Percentiles rank a stretch among this genome's conserved stretches.
Conservation (phyloP, 2,888 invertebrate species). For the Lasioglossum oenotherae region DNA sequence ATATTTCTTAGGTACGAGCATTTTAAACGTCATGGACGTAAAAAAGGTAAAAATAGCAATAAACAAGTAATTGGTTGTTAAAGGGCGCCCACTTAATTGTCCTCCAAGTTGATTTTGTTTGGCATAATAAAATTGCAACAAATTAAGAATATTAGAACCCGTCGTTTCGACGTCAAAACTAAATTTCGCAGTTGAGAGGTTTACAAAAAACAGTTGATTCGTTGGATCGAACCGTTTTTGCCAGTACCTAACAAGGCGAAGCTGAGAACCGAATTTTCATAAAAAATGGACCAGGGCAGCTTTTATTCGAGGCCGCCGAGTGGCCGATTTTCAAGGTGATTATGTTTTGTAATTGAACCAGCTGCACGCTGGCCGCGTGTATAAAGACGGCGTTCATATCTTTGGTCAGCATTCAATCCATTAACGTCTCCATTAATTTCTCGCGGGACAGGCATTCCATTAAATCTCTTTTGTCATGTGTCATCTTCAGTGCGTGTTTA, state of each 20-base stretch:
- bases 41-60: too few relatives aligned
- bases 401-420: background rate
- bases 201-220: background rate
- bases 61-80: too few relatives aligned
- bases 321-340: background rate
- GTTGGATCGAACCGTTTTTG: background rate
- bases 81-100: too few relatives aligned
- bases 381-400: background rate
- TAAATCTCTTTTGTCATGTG: background rate
- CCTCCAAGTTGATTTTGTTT: too few relatives aligned
- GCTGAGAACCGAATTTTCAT: too few relatives aligned
- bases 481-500: background rate
- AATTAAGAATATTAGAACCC: too few relatives aligned
- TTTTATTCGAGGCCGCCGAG: too few relatives aligned
- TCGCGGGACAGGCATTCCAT: background rate
- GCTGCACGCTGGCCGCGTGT: background rate
- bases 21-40: background rate
- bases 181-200: too few relatives aligned
- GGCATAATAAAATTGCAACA: too few relatives aligned
- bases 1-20: background rate
- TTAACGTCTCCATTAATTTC: background rate
- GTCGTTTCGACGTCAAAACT: too few relatives aligned
- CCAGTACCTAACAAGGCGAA: too few relatives aligned
- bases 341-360: background rate
- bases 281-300: too few relatives aligned